phyloP scores from a whole-genome alignment of 2,113 vertebrate species.

The Oncorhynchus mykiss region DNA sequence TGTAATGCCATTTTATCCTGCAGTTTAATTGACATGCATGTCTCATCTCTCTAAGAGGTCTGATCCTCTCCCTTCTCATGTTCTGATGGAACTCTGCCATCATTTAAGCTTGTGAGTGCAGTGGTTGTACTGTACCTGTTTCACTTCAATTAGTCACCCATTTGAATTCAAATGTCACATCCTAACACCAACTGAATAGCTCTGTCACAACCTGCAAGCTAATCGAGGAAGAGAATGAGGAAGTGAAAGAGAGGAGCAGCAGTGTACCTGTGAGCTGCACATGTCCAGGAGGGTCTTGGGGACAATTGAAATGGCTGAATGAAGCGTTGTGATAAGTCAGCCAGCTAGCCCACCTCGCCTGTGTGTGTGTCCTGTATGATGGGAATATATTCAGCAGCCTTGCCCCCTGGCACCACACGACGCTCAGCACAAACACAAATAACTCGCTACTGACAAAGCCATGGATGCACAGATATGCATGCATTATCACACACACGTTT shows the following conservation, averaged over 20 bases:
- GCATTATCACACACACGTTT: slow-evolving; percentile 50
- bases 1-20: neutral
- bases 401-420: slow-evolving; percentile 62
- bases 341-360: slow-evolving; percentile 26
- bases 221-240: neutral
- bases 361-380: slow-evolving; percentile 25
- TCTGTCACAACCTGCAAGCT: neutral
- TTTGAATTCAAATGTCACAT: neutral
- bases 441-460: slow-evolving; percentile 65
- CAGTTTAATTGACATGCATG: neutral
- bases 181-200: too few relatives aligned
- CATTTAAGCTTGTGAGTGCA: neutral
- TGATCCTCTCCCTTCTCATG: neutral
- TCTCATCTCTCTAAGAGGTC: neutral
- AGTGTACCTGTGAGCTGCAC: slow-evolving; percentile 14
- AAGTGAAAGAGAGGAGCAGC: neutral
- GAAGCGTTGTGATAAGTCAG: slow-evolving; percentile 22
- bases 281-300: slow-evolving; percentile 29
- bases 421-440: slow-evolving; percentile 66
- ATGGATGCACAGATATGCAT: slow-evolving; percentile 63
- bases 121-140: neutral
- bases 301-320: slow-evolving; percentile 28
- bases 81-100: neutral
- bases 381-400: slow-evolving; percentile 59
- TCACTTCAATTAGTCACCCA: neutral